Evolutionary conservation across 2,888 invertebrate species (phyloP).

Genomic region (Caenorhabditis becei): DNA sequence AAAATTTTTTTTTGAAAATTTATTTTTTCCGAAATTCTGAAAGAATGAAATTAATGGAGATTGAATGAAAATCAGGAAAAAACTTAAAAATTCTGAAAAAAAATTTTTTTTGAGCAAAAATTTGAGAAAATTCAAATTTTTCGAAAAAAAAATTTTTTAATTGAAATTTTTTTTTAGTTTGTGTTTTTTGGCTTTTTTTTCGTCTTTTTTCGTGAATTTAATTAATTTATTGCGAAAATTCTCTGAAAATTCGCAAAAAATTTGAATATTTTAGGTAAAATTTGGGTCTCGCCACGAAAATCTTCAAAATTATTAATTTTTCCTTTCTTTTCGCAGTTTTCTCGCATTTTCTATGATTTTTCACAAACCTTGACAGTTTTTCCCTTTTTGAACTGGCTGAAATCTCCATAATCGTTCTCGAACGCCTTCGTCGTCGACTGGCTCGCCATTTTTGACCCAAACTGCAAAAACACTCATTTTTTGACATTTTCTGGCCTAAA

Average conservation of each 20-base stretch:
- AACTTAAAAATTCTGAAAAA: background rate
- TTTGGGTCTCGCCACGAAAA: no score
- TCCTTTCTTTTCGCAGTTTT: background rate
- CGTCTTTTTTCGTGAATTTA: no score
- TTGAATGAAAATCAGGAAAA: background rate
- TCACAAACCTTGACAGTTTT: constrained; percentile 36
- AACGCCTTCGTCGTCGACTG: constrained; percentile 34
- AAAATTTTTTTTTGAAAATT: no score
- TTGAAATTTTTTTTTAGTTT: no score
- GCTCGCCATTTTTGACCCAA: constrained; percentile 28
- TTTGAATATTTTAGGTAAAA: background rate
- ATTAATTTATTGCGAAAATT: background rate
- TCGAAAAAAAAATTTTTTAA: no score
- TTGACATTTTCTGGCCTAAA: background rate
- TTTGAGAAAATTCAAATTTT: no score
- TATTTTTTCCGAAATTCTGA: no score
- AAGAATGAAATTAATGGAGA: background rate
- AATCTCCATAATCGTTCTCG: constrained; percentile 59
- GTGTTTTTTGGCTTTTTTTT: no score
- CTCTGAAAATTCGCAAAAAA: background rate
- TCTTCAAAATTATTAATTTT: no score
- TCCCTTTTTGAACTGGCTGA: constrained; percentile 59
- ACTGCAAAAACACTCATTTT: background rate
- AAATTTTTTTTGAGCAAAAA: no score
- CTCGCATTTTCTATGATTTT: background rate